Conservation (phyloP, 2,113 vertebrate species). For the Plecotus auritus region DNA sequence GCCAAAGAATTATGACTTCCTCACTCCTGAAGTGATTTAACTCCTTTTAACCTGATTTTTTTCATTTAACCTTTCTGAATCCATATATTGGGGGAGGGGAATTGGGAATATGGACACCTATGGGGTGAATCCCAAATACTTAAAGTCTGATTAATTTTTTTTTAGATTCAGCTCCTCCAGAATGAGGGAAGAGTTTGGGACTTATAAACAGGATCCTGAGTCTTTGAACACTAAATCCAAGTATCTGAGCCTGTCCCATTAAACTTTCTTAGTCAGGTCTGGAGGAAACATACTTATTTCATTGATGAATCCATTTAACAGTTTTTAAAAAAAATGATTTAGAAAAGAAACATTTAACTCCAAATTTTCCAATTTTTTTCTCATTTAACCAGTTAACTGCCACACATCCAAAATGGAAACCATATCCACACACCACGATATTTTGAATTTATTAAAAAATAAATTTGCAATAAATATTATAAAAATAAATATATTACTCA, state of each 20-base stretch:
- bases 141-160: background rate
- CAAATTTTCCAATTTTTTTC: background rate
- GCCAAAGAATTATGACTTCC: background rate
- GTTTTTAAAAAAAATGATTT: background rate
- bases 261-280: background rate
- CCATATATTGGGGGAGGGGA: too few species aligned
- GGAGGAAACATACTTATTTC: background rate
- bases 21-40: background rate
- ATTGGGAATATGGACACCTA: background rate
- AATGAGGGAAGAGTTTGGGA: background rate
- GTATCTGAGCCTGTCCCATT: background rate
- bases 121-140: background rate
- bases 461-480: too few species aligned
- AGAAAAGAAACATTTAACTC: background rate
- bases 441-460: too few species aligned
- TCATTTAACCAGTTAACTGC: too few species aligned
- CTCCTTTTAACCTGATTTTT: background rate
- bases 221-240: background rate
- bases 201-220: background rate
- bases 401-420: too few species aligned
- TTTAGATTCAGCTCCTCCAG: background rate
- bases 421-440: too few species aligned
- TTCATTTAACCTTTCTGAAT: background rate
- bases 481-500: too few species aligned
- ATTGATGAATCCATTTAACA: background rate